Conservation (phyloP, 2,797 vertebrate species). For the Crocodylus rhombifer region DNA sequence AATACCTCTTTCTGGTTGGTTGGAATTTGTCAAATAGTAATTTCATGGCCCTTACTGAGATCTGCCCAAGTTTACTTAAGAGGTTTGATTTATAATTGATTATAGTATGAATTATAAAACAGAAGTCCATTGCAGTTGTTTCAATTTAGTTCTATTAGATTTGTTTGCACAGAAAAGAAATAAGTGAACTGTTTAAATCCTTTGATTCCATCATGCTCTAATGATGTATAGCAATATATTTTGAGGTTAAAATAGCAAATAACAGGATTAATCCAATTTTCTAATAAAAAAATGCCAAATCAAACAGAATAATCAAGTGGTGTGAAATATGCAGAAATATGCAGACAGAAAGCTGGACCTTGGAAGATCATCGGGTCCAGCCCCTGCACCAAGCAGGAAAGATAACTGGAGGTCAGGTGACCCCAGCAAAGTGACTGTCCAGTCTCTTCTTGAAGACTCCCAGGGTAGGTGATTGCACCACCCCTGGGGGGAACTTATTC, state of each 20-base stretch:
- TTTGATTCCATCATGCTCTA: neutral
- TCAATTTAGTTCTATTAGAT: neutral
- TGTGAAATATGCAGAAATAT: neutral
- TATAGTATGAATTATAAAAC: neutral
- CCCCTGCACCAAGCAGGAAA: too few species aligned
- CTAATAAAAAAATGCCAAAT: neutral
- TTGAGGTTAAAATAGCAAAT: constrained; percentile 1
- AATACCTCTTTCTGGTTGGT: neutral
- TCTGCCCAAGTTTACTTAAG: neutral
- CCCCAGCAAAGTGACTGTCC: too few species aligned
- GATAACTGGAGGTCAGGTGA: too few species aligned
- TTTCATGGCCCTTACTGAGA: neutral
- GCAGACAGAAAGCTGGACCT: neutral
- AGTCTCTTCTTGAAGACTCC: too few species aligned
- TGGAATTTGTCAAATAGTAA: constrained; percentile 23
- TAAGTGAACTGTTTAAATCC: neutral
- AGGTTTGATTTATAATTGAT: neutral
- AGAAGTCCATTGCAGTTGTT: neutral
- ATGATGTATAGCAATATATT: neutral
- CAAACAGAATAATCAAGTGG: neutral
- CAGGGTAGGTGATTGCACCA: too few species aligned
- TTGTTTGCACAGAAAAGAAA: neutral
- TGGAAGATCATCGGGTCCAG: too few species aligned
- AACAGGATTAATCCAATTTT: neutral
- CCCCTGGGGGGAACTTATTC: too few species aligned